phyloP scores from a whole-genome alignment of 1,140 invertebrate species.

The Lordiphosa collinella region DNA sequence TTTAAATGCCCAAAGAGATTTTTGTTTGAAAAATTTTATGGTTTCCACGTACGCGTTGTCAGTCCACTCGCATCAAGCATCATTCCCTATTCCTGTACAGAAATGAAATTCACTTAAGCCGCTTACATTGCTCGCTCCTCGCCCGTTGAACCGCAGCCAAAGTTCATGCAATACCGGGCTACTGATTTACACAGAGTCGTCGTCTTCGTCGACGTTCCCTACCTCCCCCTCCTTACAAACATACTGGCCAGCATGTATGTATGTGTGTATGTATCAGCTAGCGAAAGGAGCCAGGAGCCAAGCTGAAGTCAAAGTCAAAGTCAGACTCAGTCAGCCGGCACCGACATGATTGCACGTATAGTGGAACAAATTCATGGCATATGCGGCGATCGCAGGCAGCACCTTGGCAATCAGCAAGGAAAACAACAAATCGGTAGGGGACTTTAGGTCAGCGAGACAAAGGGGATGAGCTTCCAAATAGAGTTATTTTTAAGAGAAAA shows the following conservation, averaged over 20 bases:
- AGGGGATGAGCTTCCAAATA: slow-evolving; percentile 20
- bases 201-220: background rate
- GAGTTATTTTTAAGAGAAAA: background rate
- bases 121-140: slow-evolving; percentile 22
- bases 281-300: slow-evolving; percentile 19
- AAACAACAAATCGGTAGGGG: slow-evolving; percentile 17
- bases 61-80: slow-evolving; percentile 17
- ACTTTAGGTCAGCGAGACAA: slow-evolving; percentile 10
- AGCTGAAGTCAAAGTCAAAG: slow-evolving; percentile 13
- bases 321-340: slow-evolving; percentile 21
- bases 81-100: slow-evolving; percentile 21
- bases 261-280: background rate
- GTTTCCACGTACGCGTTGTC: slow-evolving; percentile 26
- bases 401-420: slow-evolving; percentile 62
- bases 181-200: slow-evolving; percentile 51
- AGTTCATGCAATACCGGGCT: slow-evolving; percentile 47
- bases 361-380: slow-evolving; percentile 74
- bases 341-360: slow-evolving; percentile 68
- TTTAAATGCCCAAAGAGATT: background rate
- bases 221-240: slow-evolving; percentile 12
- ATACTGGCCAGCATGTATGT: background rate
- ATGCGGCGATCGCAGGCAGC: slow-evolving; percentile 62
- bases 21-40: slow-evolving; percentile 12
- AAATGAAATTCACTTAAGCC: slow-evolving; percentile 38
- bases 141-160: slow-evolving; percentile 36